Evolutionary conservation across 1,140 invertebrate genomes (phyloP).

Genomic region (Caenorhabditis brenneri): DNA sequence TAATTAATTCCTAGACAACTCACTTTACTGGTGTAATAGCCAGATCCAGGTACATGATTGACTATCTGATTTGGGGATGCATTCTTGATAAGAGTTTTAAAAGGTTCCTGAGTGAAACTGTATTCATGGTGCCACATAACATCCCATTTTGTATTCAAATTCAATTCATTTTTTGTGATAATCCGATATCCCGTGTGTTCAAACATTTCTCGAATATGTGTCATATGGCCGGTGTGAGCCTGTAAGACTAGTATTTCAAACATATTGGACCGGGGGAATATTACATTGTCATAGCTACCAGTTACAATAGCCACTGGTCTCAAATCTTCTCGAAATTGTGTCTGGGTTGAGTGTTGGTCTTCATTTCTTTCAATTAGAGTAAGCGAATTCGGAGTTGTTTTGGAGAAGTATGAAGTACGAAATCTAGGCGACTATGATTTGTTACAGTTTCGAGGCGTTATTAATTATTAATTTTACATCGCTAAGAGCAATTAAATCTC

Average conservation of each 20-base stretch:
- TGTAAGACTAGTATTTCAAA: background rate
- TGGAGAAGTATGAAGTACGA: background rate
- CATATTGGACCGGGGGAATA: background rate
- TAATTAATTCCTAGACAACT: background rate
- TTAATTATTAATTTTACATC: no score
- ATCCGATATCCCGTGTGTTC: conserved; percentile 42
- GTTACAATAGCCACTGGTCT: conserved; percentile 21
- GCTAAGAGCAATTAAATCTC: background rate
- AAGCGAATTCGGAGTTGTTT: background rate
- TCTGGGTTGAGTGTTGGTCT: background rate
- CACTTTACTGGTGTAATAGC: conserved; percentile 92
- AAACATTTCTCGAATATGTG: conserved; percentile 45
- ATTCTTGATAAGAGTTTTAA: conserved; percentile 51
- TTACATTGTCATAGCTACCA: background rate
- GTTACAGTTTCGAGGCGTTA: no score
- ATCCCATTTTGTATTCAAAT: conserved; percentile 78
- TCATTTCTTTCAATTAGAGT: background rate
- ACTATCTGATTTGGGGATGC: conserved; percentile 73
- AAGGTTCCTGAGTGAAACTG: conserved; percentile 77
- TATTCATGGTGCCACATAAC: conserved; percentile 92
- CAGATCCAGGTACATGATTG: conserved; percentile 93
- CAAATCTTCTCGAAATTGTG: background rate
- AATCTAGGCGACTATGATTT: no score
- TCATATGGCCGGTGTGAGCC: conserved; percentile 39
- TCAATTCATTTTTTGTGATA: background rate